Percentiles rank a stretch among this genome's conserved stretches.
phyloP scores from a whole-genome alignment of 2,113 vertebrate genomes.

The Xerus inauris region DNA sequence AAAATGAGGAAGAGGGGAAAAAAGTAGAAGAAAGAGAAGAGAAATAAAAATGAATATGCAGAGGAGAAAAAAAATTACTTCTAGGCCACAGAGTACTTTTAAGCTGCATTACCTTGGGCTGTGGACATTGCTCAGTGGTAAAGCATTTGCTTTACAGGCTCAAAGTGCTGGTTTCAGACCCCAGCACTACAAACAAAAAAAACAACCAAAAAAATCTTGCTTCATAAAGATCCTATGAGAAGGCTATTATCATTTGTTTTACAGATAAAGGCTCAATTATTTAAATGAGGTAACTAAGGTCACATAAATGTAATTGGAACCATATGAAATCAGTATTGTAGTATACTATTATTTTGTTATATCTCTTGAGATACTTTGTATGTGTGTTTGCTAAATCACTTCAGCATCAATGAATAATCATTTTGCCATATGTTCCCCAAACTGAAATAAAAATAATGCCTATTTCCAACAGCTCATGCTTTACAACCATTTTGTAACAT shows the following conservation, averaged over 20 bases:
- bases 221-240: background rate
- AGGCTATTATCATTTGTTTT: constrained; percentile 5
- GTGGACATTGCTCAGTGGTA: background rate
- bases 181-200: too few relatives aligned
- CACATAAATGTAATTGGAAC: background rate
- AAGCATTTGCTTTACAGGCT: background rate
- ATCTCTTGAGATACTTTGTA: background rate
- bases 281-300: background rate
- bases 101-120: background rate
- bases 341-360: background rate
- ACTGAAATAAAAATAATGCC: constrained; percentile 55
- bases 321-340: background rate
- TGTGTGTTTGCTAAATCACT: constrained; percentile 51
- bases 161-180: background rate
- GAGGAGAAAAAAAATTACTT: background rate
- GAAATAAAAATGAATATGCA: background rate
- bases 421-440: constrained; percentile 71
- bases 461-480: constrained; percentile 47
- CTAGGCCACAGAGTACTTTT: background rate
- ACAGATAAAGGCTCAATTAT: background rate
- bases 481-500: constrained; percentile 67
- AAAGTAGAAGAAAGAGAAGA: background rate
- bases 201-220: background rate
- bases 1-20: background rate
- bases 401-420: constrained; percentile 61